Base-by-base conservation (phyloP, 2,113 vertebrate species). In the Rhizomys pruinosus region DNA sequence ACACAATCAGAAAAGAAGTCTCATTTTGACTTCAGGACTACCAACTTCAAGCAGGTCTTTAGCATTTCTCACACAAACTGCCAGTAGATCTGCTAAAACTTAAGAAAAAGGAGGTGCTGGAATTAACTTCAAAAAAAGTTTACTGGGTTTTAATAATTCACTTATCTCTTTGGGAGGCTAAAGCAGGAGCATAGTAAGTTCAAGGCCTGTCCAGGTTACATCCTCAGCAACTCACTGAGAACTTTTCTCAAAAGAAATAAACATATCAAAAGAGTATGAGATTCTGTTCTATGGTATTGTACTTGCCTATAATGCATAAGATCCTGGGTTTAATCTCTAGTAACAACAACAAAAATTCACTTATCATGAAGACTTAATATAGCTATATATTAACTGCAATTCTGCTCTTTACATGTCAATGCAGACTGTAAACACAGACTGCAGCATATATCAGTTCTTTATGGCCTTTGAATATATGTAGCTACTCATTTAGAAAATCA, bases 131-230 rank as follows among this genome's bases (percentile, higher is more conserved):
- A 74, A 11, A 87, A 87, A 66, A 2, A 22, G 22, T 84, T 82
- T 77, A 19, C 71, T 22, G 11, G 9, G 20, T 74, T 95, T 92
- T 68, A 64, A 82, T 82, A 89, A 92, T 32, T 17, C 23, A 72
- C 16, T 37, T 74, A 85, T 68, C 7, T 27, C 19, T 39, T 27
- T 12, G 63, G 63, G 10, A 27, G 61, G 61, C 23, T 6, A 66
- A 52, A 52, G 47, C 47, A 52, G 47, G 47, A 52, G 47, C 47
- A 52, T 11, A 52, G n/a, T n/a, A n/a, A n/a, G n/a, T n/a, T n/a
- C n/a, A n/a, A n/a, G n/a, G 47, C 47, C 47, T 52, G 6, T 52
- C 47, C 47, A 52, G 47, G 6, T 52, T 52, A 52, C 47, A 68
- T 27, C 13, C 29, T 68, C 11, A 10, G 32, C 12, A 68, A 34